Evolutionary conservation across 2,113 vertebrate genomes (phyloP).

Genomic region (Gulo gulo): DNA sequence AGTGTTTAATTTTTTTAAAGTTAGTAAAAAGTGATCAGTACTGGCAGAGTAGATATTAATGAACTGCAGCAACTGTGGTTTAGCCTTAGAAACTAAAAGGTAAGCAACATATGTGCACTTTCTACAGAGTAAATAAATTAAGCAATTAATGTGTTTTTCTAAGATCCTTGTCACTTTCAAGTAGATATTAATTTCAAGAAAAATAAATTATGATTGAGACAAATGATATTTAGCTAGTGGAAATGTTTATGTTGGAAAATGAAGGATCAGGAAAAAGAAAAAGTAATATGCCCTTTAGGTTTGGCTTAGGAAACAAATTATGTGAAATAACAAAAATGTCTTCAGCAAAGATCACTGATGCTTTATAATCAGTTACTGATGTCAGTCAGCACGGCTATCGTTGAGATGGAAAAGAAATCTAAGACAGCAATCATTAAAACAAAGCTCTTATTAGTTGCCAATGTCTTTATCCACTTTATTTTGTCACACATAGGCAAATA

Average conservation of each 20-base stretch:
- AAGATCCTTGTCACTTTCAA: neutral
- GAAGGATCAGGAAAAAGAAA: neutral
- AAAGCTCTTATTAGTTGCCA: conserved; percentile 13
- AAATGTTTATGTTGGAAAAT: neutral
- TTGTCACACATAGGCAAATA: neutral
- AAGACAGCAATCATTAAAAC: neutral
- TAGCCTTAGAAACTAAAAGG: neutral
- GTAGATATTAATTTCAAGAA: neutral
- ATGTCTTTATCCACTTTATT: neutral
- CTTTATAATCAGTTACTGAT: conserved; percentile 8
- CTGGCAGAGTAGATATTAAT: conserved; percentile 21
- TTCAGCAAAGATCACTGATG: neutral
- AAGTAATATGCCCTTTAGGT: neutral
- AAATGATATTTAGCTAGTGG: neutral
- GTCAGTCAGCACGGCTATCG: neutral
- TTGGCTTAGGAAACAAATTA: neutral
- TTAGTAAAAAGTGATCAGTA: conserved; percentile 22
- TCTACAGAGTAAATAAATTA: conserved; percentile 1
- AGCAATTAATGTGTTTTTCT: conserved; percentile 3
- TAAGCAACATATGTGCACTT: neutral
- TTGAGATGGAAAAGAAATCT: neutral
- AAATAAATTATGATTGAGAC: neutral
- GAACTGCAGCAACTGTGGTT: neutral
- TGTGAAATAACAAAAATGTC: neutral
- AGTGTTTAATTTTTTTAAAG: conserved; percentile 1